phyloP scores from a whole-genome alignment of 2,113 vertebrate genomes.

The Ursus arctos region DNA sequence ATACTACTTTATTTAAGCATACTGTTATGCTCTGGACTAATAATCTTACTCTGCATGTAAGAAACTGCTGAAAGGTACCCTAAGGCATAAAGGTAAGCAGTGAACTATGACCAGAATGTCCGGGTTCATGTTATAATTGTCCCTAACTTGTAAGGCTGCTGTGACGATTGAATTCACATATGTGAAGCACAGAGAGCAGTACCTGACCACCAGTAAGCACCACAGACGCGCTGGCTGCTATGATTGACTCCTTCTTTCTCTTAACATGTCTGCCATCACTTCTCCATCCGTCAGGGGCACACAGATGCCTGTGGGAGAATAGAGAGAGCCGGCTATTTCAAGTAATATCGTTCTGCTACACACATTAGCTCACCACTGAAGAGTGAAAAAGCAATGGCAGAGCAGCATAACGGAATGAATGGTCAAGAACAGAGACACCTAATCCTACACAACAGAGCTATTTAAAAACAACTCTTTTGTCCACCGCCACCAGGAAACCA shows the following conservation, averaged over 20 bases:
- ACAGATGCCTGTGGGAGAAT: not conserved
- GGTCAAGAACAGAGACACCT: not conserved
- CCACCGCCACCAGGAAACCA: conserved; percentile 10
- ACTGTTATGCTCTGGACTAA: not conserved
- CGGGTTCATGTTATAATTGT: not conserved
- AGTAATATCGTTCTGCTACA: not conserved
- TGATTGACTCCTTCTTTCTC: not conserved
- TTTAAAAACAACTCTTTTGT: not conserved
- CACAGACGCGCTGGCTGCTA: not conserved
- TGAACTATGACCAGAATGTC: not conserved
- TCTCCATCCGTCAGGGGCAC: not conserved
- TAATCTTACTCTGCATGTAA: not conserved
- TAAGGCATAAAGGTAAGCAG: not conserved
- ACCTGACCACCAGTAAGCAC: not conserved
- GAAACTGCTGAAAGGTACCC: not conserved
- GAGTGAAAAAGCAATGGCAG: not conserved
- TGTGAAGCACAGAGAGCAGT: not conserved
- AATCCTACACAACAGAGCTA: not conserved
- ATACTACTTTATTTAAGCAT: not conserved
- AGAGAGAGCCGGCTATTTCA: not conserved
- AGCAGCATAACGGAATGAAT: not conserved
- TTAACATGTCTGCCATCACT: not conserved
- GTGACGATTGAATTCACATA: not conserved
- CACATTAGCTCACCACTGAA: not conserved
- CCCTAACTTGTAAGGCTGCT: not conserved